Base-by-base conservation (phyloP, 2,888 invertebrate genomes). In the Ischnus inquisitorius region DNA sequence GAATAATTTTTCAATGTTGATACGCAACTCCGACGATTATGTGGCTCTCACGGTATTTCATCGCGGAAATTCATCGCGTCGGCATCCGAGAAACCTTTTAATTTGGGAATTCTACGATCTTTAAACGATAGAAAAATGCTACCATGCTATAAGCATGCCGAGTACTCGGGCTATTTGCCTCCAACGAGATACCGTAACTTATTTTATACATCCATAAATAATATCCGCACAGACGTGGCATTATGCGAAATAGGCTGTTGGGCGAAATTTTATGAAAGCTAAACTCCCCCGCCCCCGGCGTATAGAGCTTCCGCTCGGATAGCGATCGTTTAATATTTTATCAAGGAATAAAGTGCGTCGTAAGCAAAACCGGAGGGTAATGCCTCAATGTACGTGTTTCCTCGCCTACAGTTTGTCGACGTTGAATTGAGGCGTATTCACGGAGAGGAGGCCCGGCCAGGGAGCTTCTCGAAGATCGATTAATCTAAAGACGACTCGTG, bases 381-480 rank as follows among this genome's bases (percentile, higher is more conserved):
- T 77, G 54, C 62, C 60, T 62, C 43, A 68, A 34, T 68, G 60
- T 28, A 51, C 28, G 3, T 67, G 62, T 79, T 76, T 22, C 25
- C 48, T 43, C 19, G 43, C 34, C 14, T 22, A 39, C 4, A 64
- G 60, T 19, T 22, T n/a, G 60, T 60, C 28, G 14, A 60, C 60
- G 60, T 34, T 3, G 16, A 39, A 54, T 71, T 41, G 25, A 72
- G 71, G 60, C 34, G 39, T 43, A 16, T 64, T 34, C 39, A 10
- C 12, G 43, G 14, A 71, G 60, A 75, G 76, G 68, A 25, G 25
- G 14, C 60, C 0, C 6, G 34, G 34, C 10, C 10, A 60, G 5
- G 22, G 65, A 51, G 25, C 60, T 62, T 65, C 39, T 6, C 62
- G 16, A 72, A n/a, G 75, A 74, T 84, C 83, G 68, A 80, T 77